phyloP scores from a whole-genome alignment of 2,888 invertebrate genomes.

The Coecobrya sp. region DNA sequence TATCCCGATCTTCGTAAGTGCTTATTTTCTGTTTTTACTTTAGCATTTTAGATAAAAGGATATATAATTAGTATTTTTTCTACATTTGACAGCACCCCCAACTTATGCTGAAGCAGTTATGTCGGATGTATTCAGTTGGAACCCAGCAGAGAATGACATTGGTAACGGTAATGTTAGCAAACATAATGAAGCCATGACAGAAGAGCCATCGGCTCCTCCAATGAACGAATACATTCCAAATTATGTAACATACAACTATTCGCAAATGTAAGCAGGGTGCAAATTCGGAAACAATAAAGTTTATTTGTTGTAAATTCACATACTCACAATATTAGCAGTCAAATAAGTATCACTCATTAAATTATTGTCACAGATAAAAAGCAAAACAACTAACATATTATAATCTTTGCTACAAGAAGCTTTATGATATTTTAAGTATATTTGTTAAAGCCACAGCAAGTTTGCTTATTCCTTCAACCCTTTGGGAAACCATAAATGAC shows the following conservation, averaged over 20 bases:
- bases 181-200: not conserved
- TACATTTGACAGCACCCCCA: conserved; percentile 65
- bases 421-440: not conserved
- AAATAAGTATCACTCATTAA: no score
- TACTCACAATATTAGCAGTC: no score
- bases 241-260: conserved; percentile 80
- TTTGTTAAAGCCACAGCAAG: not conserved
- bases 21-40: not conserved
- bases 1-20: conserved; percentile 83
- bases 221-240: conserved; percentile 76
- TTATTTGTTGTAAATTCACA: no score
- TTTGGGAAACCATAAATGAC: conserved; percentile 85
- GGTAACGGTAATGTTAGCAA: not conserved
- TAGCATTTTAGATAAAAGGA: no score
- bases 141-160: not conserved
- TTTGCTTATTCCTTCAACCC: not conserved
- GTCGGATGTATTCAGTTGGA: conserved; percentile 31
- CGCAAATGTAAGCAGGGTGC: not conserved
- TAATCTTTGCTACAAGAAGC: no score
- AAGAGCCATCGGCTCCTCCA: conserved; percentile 46
- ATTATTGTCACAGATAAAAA: no score
- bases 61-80: no score
- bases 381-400: no score
- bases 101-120: conserved; percentile 68
- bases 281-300: no score